phyloP scores from a whole-genome alignment of 1,140 invertebrate genomes.

The Cheumatopsyche charites region DNA sequence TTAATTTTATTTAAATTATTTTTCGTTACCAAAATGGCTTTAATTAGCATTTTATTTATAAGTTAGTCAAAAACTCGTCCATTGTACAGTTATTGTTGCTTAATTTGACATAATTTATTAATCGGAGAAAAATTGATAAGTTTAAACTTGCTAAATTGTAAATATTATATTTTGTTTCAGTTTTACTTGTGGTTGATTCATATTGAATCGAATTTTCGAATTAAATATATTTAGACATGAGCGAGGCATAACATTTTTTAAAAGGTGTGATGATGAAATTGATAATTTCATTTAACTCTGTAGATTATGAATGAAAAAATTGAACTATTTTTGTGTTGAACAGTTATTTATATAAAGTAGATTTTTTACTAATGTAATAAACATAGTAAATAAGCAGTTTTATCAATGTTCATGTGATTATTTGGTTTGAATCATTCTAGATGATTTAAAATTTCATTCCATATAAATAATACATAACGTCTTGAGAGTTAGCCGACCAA shows the following conservation, averaged over 20 bases:
- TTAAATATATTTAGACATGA: slow-evolving; percentile 7
- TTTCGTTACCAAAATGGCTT: slow-evolving; percentile 14
- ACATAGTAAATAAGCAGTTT: slow-evolving; percentile 9
- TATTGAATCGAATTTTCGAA: slow-evolving; percentile 34
- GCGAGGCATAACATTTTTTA: neutral
- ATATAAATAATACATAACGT: neutral
- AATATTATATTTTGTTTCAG: slow-evolving; percentile 17
- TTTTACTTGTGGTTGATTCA: slow-evolving; percentile 26
- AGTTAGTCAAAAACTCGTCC: neutral
- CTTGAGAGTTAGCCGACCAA: neutral
- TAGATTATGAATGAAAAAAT: neutral
- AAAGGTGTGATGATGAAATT: slow-evolving; percentile 27
- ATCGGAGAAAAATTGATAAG: neutral
- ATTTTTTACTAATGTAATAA: slow-evolving; percentile 12
- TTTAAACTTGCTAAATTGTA: neutral
- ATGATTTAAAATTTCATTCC: neutral
- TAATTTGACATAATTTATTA: neutral
- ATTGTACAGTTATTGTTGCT: neutral
- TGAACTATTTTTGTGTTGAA: neutral
- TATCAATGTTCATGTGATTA: slow-evolving; percentile 18
- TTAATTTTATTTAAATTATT: neutral
- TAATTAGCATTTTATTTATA: neutral
- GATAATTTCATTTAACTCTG: neutral
- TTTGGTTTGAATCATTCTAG: neutral
- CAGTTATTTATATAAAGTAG: neutral